Percentiles rank a stretch among this genome's conserved stretches.
phyloP scores from a whole-genome alignment of 2,113 vertebrate genomes.

The Heterochromis multidens region DNA sequence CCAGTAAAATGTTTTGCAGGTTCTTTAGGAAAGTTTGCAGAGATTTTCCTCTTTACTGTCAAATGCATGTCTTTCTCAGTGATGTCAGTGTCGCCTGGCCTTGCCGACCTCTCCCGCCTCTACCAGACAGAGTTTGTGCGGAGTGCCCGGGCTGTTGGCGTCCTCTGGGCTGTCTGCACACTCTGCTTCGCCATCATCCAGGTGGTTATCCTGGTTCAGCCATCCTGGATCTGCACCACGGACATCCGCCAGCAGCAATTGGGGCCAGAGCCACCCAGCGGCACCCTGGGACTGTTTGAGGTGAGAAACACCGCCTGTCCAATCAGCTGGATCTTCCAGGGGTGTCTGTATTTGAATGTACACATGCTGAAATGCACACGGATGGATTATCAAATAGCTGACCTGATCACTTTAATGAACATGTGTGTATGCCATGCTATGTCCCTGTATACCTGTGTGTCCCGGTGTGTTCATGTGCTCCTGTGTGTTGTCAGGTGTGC shows the following conservation, averaged over 20 bases:
- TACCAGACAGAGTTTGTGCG: slow-evolving; percentile 84
- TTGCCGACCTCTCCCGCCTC: slow-evolving; percentile 73
- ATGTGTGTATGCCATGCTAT: neutral
- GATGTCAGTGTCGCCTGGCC: slow-evolving; percentile 58
- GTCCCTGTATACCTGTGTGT: neutral
- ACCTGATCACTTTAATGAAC: neutral
- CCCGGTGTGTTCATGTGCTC: neutral
- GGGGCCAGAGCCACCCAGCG: slow-evolving; percentile 44
- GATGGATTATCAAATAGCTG: neutral
- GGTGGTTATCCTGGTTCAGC: slow-evolving; percentile 82
- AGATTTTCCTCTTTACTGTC: neutral
- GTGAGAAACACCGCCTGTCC: slow-evolving; percentile 1
- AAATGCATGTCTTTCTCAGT: neutral
- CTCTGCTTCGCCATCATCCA: slow-evolving; percentile 82
- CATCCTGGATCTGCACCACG: slow-evolving; percentile 77
- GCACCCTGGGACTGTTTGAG: slow-evolving; percentile 81
- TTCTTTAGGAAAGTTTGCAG: neutral
- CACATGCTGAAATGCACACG: neutral
- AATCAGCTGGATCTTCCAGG: neutral
- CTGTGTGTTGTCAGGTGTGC: slow-evolving; percentile 64
- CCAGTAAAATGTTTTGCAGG: neutral
- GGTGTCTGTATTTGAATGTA: neutral
- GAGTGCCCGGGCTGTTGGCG: slow-evolving; percentile 78
- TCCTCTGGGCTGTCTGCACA: slow-evolving; percentile 81
- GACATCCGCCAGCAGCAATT: slow-evolving; percentile 37